Conservation (phyloP, 2,797 vertebrate species). For the Sebastes matsubarae region DNA sequence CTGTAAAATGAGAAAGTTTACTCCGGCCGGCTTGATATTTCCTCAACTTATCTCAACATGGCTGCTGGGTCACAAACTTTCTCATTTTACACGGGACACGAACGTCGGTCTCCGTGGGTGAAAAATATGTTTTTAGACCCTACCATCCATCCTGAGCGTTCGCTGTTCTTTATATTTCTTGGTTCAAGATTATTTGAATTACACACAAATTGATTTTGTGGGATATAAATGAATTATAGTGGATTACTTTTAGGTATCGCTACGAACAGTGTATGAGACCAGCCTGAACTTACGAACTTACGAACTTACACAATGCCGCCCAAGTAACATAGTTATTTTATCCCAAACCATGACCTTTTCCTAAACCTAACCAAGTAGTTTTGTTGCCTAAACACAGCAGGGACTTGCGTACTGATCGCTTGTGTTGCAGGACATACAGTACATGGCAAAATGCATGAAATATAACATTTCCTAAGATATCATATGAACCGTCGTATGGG, state of each 20-base stretch:
- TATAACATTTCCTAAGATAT: not conserved
- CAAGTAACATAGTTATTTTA: not conserved
- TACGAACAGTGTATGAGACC: not conserved
- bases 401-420: not conserved
- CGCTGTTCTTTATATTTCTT: not conserved
- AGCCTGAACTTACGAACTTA: not conserved
- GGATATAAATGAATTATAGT: rapidly evolving
- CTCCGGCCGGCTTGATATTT: no score
- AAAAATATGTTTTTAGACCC: not conserved
- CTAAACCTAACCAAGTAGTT: not conserved
- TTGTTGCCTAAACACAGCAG: not conserved
- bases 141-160: not conserved
- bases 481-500: not conserved
- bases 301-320: not conserved
- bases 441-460: not conserved
- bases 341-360: not conserved
- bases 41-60: no score
- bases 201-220: not conserved
- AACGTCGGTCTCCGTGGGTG: not conserved
- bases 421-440: not conserved
- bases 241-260: not conserved
- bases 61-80: no score
- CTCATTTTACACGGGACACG: not conserved
- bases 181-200: rapidly evolving
- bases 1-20: no score